Evolutionary conservation across 2,888 invertebrate species (phyloP).

Genomic region (Axea sp.): DNA sequence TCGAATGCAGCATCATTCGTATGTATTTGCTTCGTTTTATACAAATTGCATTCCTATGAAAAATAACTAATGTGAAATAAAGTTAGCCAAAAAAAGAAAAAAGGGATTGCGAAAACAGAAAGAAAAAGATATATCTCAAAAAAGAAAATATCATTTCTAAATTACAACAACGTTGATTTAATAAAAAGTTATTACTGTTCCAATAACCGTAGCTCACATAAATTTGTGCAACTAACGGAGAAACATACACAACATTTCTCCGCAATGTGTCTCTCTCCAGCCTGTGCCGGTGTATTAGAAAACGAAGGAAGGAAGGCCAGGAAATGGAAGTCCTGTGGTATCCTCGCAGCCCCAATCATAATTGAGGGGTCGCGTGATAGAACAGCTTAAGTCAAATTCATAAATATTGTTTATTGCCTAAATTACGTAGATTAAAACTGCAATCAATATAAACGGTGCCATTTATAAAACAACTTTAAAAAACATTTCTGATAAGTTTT

Average conservation of each 20-base stretch:
- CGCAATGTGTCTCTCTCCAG: conserved; percentile 19
- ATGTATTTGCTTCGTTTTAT: too few species aligned
- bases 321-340: conserved; percentile 60
- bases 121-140: not conserved
- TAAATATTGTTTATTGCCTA: conserved; percentile 60
- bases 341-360: conserved; percentile 57
- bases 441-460: conserved; percentile 44
- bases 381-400: conserved; percentile 61
- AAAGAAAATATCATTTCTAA: conserved; percentile 1
- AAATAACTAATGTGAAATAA: not conserved
- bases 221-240: conserved; percentile 50
- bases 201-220: conserved; percentile 42
- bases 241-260: conserved; percentile 33
- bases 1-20: too few species aligned
- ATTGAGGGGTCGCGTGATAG: conserved; percentile 61
- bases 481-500: conserved; percentile 7
- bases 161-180: conserved; percentile 52
- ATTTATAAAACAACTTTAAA: conserved; percentile 22
- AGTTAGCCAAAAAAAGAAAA: too few species aligned
- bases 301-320: conserved; percentile 50
- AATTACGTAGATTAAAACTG: conserved; percentile 59
- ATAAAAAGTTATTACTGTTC: conserved; percentile 48
- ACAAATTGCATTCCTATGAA: too few species aligned
- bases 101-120: too few species aligned
- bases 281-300: conserved; percentile 16